Evolutionary conservation across 35 echinoderm and acorn worm genomes (phyloP).

Genomic region (Patiria miniata): DNA sequence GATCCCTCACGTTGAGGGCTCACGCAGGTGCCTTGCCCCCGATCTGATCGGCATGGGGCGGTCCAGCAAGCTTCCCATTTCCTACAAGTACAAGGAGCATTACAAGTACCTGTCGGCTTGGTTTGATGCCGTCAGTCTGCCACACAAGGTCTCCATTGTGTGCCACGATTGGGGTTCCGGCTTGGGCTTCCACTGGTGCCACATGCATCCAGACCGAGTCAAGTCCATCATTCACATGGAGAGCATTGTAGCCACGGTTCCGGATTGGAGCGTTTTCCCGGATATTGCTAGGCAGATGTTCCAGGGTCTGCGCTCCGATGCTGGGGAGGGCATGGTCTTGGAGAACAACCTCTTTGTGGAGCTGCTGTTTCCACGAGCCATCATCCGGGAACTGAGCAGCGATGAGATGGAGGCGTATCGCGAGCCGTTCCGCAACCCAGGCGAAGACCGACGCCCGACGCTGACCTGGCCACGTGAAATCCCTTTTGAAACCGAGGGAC

Average conservation of each 20-base stretch:
- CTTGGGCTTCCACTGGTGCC: slow-evolving; percentile 77
- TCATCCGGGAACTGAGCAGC: slow-evolving; percentile 53
- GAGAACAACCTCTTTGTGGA: slow-evolving; percentile 90
- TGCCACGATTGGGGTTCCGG: slow-evolving; percentile 95
- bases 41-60: slow-evolving; percentile 90
- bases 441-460: slow-evolving; percentile 79
- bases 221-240: slow-evolving; percentile 69
- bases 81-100: slow-evolving; percentile 82
- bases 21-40: slow-evolving; percentile 80
- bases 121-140: slow-evolving; percentile 77
- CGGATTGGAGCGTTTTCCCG: slow-evolving; percentile 62
- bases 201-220: slow-evolving; percentile 62
- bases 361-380: slow-evolving; percentile 47
- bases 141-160: slow-evolving; percentile 75
- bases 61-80: slow-evolving; percentile 66
- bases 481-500: slow-evolving; percentile 71
- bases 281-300: slow-evolving; percentile 57
- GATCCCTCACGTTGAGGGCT: slow-evolving; percentile 68
- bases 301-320: slow-evolving; percentile 64
- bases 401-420: slow-evolving; percentile 85
- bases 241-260: slow-evolving; percentile 43
- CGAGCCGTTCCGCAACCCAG: slow-evolving; percentile 67
- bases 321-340: slow-evolving; percentile 78
- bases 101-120: slow-evolving; percentile 85
- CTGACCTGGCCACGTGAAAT: slow-evolving; percentile 86